Evolutionary conservation across 2,113 vertebrate species (phyloP), one percentile per base, ranked within the genome.

Genomic region (Eurypyga helias): DNA sequence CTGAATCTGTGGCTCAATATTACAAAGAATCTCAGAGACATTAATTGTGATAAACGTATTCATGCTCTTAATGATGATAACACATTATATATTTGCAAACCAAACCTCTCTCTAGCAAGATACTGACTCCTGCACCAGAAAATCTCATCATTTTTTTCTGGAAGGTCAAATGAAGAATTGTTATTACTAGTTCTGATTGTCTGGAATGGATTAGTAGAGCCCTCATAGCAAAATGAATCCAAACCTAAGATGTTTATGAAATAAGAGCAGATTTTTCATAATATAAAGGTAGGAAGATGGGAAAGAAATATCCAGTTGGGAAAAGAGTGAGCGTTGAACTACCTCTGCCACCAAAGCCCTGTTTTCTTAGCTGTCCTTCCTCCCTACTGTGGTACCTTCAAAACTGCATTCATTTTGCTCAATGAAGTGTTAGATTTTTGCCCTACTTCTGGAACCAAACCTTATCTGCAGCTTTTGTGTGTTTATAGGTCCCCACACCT

Each of bases 301-400:
- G 36, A 60, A 73, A 38, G 24, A 55, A 29, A 29, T 5, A 14
- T 8, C 12, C 60, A 18, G 12, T 1, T 31, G 33, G 49, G 29
- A 52, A 62, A 67, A 64, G 18, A 13, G 7, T 2, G 2, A 15
- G 38, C 8, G 14, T 8, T 36, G 52, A 67, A 29, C 21, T 25
- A 11, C 9, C 17, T 49, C 7, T 49, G 43, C 34, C 31, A 54
- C 57, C 14, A 21, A 55, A 19, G 5, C 13, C 9, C 16, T 1
- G 1, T 11, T 17, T 69, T 16, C 67, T 43, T 38, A 5, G 19
- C 17, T 34, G 18, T 33, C 9, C 8, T 51, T 62, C 76, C 46
- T 58, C 18, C 24, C 21, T 12, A 0, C 0, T 20, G 62, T 7
- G 60, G 23, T 20, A 2, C 64, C 55, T 20, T 23, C 64, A 16